Evolutionary conservation across 2,113 vertebrate species (phyloP), one percentile per base, ranked within the genome.

Genomic region (Microtus pennsylvanicus): DNA sequence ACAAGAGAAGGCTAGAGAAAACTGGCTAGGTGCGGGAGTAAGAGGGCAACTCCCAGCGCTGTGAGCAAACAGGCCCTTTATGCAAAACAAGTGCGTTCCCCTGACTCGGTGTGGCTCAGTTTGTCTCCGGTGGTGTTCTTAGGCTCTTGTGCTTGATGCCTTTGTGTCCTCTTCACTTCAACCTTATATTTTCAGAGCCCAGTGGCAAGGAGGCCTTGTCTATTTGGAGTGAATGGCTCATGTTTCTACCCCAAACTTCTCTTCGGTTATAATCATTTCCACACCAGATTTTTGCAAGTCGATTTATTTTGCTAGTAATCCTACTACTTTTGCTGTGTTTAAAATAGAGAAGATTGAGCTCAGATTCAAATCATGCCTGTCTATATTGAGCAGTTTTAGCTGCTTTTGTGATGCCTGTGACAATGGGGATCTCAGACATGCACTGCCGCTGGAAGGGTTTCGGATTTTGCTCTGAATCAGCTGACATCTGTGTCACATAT

Each of bases 171-270:
- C 21, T 92, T 92, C 45, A 50, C 93, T 91, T 76, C 69, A 72
- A 50, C 42, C 65, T 85, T 19, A 9, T 63, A 83, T 74, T 88
- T 91, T 67, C 78, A 93, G 91, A 96, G 30, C 55, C 91, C 70
- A 95, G 4, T 30, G 42, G 63, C 0, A 91, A 12, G 7, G 35
- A 19, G 91, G 52, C 19, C 83, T 91, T 77, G 16, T 58, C 80
- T 63, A 42, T 86, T 74, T 88, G n/a, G 61, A 74, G 33, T 65
- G 38, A 69, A 86, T n/a, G 69, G 33, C 7, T 96, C 65, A 5
- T 70, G 65, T 91, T 95, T 95, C 65, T 45, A 72, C 30, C 75
- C n/a, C 77, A 89, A 91, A 89, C 63, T 92, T 93, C 76, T 95
- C 22, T 86, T 52, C 72, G 92, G 8, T 82, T 67, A 81, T 81